These are phyloP conservation scores for Florisuga fusca DNA, from an alignment of 2,797 vertebrate species.

Conservation along the genomic window DNA sequence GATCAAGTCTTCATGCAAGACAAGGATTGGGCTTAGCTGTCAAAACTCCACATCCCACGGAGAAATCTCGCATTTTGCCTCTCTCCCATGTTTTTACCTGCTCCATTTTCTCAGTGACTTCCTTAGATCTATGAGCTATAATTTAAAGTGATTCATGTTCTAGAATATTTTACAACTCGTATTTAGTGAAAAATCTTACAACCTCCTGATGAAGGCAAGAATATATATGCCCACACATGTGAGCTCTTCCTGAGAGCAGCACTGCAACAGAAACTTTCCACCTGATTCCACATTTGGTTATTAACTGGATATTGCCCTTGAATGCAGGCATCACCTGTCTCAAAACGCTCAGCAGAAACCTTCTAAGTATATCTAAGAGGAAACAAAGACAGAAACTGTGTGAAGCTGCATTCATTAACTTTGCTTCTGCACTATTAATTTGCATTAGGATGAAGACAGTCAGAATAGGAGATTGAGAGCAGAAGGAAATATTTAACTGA, in stretches of 20 bases:
- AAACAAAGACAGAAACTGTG: neutral
- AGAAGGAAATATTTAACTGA: neutral
- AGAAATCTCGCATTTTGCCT: neutral
- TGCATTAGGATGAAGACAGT: neutral
- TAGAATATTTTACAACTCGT: conserved; percentile 50
- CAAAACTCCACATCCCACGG: conserved; percentile 4
- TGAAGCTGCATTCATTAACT: neutral
- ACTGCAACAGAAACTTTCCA: conserved; percentile 14
- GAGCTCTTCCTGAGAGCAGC: neutral
- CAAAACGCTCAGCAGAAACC: neutral
- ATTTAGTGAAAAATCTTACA: conserved; percentile 43
- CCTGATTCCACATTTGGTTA: neutral
- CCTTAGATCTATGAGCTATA: neutral
- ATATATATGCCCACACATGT: neutral
- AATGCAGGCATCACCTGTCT: neutral
- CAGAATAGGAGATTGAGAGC: neutral
- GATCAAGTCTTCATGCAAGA: neutral
- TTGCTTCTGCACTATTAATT: neutral
- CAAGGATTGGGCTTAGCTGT: neutral
- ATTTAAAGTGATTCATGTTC: conserved; percentile 64
- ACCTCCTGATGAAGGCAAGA: conserved; percentile 13
- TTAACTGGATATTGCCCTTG: neutral
- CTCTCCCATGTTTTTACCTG: neutral
- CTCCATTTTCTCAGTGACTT: conserved; percentile 63
- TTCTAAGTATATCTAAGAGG: neutral